phyloP scores from a whole-genome alignment of 1,140 invertebrate species.

The Megalonaias nervosa region DNA sequence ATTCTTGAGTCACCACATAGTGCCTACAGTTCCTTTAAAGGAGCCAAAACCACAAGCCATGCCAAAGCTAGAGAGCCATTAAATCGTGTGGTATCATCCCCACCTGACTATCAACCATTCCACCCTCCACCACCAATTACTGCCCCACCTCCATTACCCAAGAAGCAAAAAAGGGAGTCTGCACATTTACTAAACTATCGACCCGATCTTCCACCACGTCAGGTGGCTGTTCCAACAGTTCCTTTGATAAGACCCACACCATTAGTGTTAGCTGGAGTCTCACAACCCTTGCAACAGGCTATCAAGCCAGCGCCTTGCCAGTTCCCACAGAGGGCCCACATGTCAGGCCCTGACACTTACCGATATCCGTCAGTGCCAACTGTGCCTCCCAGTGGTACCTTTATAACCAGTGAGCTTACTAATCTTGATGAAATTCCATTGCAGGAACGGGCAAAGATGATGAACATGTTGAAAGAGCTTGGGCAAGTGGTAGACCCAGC shows the following conservation, averaged over 20 bases:
- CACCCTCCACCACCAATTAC: slow-evolving; percentile 2
- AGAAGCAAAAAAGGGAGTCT: background rate
- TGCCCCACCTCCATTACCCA: background rate
- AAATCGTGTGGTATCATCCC: too few species aligned
- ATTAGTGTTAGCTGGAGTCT: slow-evolving; percentile 48
- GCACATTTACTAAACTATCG: too few species aligned
- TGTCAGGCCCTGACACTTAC: slow-evolving; percentile 1
- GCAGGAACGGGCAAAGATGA: slow-evolving; percentile 44
- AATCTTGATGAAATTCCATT: slow-evolving; percentile 45
- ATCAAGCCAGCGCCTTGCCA: slow-evolving; percentile 45
- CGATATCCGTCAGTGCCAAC: background rate
- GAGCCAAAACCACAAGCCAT: too few species aligned
- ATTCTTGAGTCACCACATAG: too few species aligned
- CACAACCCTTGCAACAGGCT: slow-evolving; percentile 41
- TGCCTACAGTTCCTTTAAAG: too few species aligned
- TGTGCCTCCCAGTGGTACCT: background rate
- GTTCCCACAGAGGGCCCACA: slow-evolving; percentile 30
- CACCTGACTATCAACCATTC: too few species aligned
- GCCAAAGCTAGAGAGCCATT: too few species aligned
- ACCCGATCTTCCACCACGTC: slow-evolving; percentile 11
- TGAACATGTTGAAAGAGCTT: slow-evolving; percentile 52
- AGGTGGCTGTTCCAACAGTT: slow-evolving; percentile 43
- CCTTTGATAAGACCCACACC: slow-evolving; percentile 50
- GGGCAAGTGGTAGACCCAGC: slow-evolving; percentile 41
- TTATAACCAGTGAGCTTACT: slow-evolving; percentile 17